These are phyloP conservation scores for Anolis carolinensis DNA, from an alignment of 2,113 vertebrate genomes.

Conservation along the genomic window DNA sequence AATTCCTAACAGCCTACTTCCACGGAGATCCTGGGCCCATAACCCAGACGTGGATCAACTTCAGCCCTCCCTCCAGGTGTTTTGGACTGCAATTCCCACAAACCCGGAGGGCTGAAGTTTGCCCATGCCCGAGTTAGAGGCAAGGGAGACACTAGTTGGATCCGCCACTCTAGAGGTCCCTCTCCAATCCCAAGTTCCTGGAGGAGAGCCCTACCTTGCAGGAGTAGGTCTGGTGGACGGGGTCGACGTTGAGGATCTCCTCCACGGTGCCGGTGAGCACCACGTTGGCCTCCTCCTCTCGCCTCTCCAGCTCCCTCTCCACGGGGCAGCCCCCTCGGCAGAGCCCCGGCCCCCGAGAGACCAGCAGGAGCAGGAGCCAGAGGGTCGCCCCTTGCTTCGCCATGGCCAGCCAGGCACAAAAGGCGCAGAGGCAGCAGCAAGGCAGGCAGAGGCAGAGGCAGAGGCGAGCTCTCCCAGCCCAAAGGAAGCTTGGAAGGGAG, in stretches of 20 bases:
- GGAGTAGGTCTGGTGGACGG: conserved; percentile 95
- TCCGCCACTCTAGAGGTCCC: no score
- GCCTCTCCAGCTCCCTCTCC: conserved; percentile 87
- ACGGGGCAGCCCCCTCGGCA: conserved; percentile 79
- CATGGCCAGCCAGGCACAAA: not conserved
- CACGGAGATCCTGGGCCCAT: no score
- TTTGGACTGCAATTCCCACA: no score
- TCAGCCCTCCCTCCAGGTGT: no score
- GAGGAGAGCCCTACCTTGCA: conserved; percentile 85
- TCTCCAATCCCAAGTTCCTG: not conserved
- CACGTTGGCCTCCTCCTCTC: conserved; percentile 93
- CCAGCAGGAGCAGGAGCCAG: conserved; percentile 65
- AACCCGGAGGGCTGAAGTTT: no score
- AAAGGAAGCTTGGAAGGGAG: conserved; percentile 37
- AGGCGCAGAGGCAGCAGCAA: not conserved
- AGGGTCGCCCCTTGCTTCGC: no score
- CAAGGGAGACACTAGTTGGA: no score
- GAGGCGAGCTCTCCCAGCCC: conserved; percentile 14
- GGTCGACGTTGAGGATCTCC: conserved; percentile 95
- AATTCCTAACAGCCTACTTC: no score
- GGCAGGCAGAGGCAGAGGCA: not conserved
- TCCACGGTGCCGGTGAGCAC: conserved; percentile 96
- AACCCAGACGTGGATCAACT: no score
- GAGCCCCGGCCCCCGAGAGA: conserved; percentile 68
- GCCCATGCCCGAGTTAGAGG: no score